A percentile compares a stretch with the other conserved stretches of the same genome.
phyloP scores from a whole-genome alignment of 2,797 vertebrate genomes.

The Anisognathus igniventris region DNA sequence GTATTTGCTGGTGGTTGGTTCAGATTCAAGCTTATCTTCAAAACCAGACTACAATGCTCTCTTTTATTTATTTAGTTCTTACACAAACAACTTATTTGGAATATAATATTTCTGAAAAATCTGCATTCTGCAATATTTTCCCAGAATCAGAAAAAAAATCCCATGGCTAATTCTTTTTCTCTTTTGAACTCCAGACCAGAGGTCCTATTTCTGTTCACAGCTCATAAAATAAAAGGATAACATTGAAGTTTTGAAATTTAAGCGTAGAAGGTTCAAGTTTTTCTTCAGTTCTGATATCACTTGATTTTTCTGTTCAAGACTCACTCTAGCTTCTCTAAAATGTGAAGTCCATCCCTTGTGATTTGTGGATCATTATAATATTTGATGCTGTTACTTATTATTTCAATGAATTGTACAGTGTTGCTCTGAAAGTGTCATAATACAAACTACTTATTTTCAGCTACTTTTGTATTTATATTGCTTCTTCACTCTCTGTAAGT shows the following conservation, averaged over 20 bases:
- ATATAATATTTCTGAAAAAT: not conserved
- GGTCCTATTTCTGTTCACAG: not conserved
- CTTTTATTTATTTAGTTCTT: not conserved
- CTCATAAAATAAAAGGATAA: not conserved
- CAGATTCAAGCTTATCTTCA: not conserved
- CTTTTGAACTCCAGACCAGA: not conserved
- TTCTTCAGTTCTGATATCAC: not conserved
- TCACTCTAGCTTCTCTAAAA: not conserved
- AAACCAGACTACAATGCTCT: not conserved
- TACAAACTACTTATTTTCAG: not conserved
- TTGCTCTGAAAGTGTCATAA: not conserved
- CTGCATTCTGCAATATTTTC: not conserved
- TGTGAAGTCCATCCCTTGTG: not conserved
- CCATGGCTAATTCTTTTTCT: accelerated
- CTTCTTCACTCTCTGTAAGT: not conserved
- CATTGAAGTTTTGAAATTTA: not conserved
- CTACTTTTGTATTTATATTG: not conserved
- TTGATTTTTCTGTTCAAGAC: not conserved
- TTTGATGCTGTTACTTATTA: not conserved
- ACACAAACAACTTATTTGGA: not conserved
- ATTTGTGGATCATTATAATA: not conserved
- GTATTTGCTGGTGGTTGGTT: not conserved
- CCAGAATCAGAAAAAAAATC: not conserved
- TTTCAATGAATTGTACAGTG: not conserved
- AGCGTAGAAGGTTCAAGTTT: not conserved